phyloP scores from a whole-genome alignment of 2,797 vertebrate species.

The Bryconaethiops microstoma region DNA sequence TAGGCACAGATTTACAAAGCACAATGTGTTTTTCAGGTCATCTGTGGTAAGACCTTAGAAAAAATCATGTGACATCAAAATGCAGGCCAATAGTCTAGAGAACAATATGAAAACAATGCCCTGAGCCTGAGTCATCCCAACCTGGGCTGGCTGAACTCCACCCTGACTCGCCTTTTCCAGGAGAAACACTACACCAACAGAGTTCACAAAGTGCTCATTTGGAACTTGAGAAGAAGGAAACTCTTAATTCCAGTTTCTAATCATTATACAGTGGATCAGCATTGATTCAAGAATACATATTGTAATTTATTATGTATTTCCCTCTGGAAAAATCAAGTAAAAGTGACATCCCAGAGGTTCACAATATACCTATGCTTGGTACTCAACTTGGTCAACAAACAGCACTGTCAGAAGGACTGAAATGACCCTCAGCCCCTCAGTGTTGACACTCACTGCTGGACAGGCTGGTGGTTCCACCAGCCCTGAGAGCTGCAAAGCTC shows the following conservation, averaged over 20 bases:
- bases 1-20: not conserved
- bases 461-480: too few species aligned
- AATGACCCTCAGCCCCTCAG: too few species aligned
- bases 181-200: not conserved
- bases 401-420: too few species aligned
- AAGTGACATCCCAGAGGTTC: not conserved
- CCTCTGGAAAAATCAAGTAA: not conserved
- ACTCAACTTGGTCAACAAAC: too few species aligned
- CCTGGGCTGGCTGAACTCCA: slow-evolving; percentile 13
- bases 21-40: not conserved
- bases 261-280: not conserved
- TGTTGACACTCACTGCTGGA: too few species aligned
- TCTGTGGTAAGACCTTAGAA: not conserved
- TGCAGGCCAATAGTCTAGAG: not conserved
- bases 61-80: not conserved
- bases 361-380: too few species aligned
- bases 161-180: not conserved
- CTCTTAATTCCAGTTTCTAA: not conserved
- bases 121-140: slow-evolving; percentile 6
- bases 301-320: not conserved
- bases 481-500: too few species aligned
- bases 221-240: not conserved
- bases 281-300: too few species aligned
- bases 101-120: slow-evolving; percentile 18
- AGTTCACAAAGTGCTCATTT: slow-evolving; percentile 7